Base-by-base conservation (phyloP, 2,888 invertebrate genomes). In the Protophormia terraenovae region DNA sequence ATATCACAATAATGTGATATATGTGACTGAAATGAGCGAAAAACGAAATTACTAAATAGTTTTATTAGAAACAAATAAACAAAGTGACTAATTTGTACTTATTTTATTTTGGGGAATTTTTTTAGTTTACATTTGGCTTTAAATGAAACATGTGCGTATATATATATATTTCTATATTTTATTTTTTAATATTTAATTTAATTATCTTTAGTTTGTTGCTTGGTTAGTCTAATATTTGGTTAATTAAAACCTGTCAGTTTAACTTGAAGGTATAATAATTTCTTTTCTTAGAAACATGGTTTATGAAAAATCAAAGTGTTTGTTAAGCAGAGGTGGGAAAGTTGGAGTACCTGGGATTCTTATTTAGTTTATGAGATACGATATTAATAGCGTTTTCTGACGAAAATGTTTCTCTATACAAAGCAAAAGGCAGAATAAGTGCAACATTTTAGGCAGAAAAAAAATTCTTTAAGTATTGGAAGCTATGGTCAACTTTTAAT, bases 201-300 rank as follows among this genome's bases (percentile, higher is more conserved):
- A 22, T 38, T 16, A 58, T 35, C 8, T 19, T n/a, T 19, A n/a
- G 5, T 73, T 47, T 29, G 38, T 58, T 55, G 29, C 8, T 14
- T 55, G 29, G n/a, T 38, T 66, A 8, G 41, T 38, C 19, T 32
- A 38, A 22, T 62, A 24, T 14, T 64, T 32, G 8, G 32, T 75
- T 81, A 62, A 75, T 60, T 73, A 60, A 81, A 73, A 75, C 75
- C 60, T 81, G 60, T 53, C 62, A 75, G 50, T 60, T 67, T 60
- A 7, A n/a, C 47, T 69, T 53, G 1, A 67, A 62, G 29, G 38
- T 47, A 69, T 50, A 27, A 47, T 69, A 62, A 72, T 35, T 41
- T 72, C 38, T 55, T 80, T 80, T 72, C 64, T 22, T 29, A 66
- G 64, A 80, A 72, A 53, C 55, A 10, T 45, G 3, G 0, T 29